A percentile compares a stretch with the other conserved stretches of the same genome.
phyloP scores from a whole-genome alignment of 1,140 invertebrate species.

The Plutomurus gul region DNA sequence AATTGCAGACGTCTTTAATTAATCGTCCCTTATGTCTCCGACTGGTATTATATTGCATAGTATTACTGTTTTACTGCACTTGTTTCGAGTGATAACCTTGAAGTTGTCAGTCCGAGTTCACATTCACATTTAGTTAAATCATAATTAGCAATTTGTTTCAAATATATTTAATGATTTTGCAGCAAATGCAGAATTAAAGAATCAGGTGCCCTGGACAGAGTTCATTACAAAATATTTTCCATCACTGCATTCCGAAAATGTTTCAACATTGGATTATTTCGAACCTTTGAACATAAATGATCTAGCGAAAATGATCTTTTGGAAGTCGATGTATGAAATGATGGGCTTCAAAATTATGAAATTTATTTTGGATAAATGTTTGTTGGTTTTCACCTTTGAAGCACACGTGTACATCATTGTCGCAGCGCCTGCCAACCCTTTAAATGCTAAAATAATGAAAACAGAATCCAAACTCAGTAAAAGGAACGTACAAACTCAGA shows the following conservation, averaged over 20 bases:
- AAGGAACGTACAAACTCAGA: neutral
- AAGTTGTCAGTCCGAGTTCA: too few relatives aligned
- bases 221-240: too few relatives aligned
- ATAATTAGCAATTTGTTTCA: too few relatives aligned
- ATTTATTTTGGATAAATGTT: slow-evolving; percentile 10
- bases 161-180: neutral
- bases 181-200: neutral
- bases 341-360: neutral
- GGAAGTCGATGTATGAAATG: neutral
- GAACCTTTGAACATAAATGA: slow-evolving; percentile 23
- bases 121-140: too few relatives aligned
- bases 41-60: too few relatives aligned
- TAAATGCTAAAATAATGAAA: neutral
- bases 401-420: neutral
- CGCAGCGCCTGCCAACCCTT: neutral
- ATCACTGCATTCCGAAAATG: too few relatives aligned
- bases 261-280: neutral
- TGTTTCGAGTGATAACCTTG: too few relatives aligned
- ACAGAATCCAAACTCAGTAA: neutral
- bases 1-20: too few relatives aligned
- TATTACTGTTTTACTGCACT: too few relatives aligned
- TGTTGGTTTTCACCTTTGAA: slow-evolving; percentile 1
- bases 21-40: too few relatives aligned
- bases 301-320: neutral
- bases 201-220: neutral